Evolutionary conservation across 1,140 invertebrate genomes (phyloP).

Genomic region (Phymastichus coffea): DNA sequence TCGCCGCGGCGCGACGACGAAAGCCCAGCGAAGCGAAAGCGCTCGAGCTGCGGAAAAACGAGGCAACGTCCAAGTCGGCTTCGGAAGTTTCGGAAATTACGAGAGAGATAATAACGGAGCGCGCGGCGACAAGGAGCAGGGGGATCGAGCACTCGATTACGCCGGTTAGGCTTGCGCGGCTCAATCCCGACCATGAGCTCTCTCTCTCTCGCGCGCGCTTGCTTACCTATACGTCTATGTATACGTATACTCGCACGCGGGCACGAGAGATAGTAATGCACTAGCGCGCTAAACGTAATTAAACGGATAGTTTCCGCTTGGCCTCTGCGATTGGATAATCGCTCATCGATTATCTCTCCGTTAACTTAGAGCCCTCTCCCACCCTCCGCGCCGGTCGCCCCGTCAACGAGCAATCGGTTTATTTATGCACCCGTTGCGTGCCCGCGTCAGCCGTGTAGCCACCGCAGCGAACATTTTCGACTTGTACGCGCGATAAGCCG

Average conservation of each 20-base stretch:
- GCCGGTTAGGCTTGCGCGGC: constrained; percentile 49
- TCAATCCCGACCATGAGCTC: constrained; percentile 45
- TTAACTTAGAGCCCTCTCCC: not conserved
- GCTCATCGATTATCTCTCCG: constrained; percentile 53
- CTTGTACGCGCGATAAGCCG: not conserved
- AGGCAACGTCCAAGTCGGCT: too few relatives aligned
- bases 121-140: too few relatives aligned
- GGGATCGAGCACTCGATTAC: constrained; percentile 45
- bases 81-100: too few relatives aligned
- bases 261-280: too few relatives aligned
- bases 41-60: too few relatives aligned
- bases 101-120: too few relatives aligned
- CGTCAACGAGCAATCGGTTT: not conserved
- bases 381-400: not conserved
- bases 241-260: too few relatives aligned
- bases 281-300: constrained; percentile 52
- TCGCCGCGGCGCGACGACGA: too few relatives aligned
- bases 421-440: not conserved
- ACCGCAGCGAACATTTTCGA: not conserved
- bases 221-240: too few relatives aligned
- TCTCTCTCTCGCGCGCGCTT: constrained; percentile 33
- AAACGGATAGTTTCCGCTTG: constrained; percentile 57
- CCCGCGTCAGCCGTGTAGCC: not conserved
- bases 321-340: constrained; percentile 55
- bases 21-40: too few relatives aligned